Base-by-base conservation (phyloP, 2,113 vertebrate genomes). In the Prinia subflava region DNA sequence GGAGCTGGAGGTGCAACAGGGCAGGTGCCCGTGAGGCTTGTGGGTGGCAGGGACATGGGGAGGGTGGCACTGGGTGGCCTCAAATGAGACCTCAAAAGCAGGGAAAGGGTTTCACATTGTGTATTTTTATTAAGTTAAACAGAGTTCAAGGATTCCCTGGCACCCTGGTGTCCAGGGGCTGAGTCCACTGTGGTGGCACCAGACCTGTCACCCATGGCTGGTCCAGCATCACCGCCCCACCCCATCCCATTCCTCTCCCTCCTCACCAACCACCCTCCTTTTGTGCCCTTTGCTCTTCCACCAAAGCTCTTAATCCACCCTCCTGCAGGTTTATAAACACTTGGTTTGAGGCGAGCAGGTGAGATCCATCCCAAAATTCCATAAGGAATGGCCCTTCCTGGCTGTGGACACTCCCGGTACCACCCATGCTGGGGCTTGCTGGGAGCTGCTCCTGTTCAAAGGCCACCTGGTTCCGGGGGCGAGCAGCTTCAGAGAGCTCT, bases 381-480 rank as follows among this genome's bases (percentile, higher is more conserved):
- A 0, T 1, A 2, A 7, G 7, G 77, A 76, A 16, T 4, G 6
- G 4, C 75, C 63, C 11, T 39, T 86, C 80, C 70, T 11, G 31
- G 33, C 33, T 7, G 0, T 2, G 24, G 75, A 39, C 39, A 1
- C 79, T 87, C 69, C 79, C n/a, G 0, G 39, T 30, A 42, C 60
- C 35, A 22, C 84, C 85, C 27, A 0, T 89, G 95, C 88, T 3
- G 0, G 2, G n/a, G 70, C 91, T 91, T 83, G 93, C 91, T 3
- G 0, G 33, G 35, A 31, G 39, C 85, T 35, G 35, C 75, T 88
- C 42, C 57, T 4, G 27, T 82, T 94, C 90, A 69, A 91, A 96
- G 77, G 81, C 82, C 93, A 84, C 92, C 90, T 89, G 89, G 87
- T 20, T 87, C 81, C 3, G 57, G 65, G 69, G 92, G 92, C 44